phyloP scores from a whole-genome alignment of 2,113 vertebrate genomes.

The Morone saxatilis region DNA sequence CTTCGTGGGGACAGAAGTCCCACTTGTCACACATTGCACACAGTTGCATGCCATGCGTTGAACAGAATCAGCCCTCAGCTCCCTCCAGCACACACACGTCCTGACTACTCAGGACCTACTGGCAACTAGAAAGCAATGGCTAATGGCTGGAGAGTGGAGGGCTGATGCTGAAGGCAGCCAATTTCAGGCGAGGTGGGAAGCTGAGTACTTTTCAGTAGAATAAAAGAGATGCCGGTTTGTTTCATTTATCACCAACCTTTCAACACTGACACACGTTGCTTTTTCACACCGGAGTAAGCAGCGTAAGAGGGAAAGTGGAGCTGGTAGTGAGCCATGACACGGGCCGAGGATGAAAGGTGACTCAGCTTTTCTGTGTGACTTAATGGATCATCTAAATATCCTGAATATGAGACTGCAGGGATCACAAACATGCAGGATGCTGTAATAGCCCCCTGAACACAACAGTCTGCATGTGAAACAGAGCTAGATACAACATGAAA shows the following conservation, averaged over 20 bases:
- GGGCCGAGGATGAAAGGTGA: slow-evolving; percentile 32
- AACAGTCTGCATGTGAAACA: slow-evolving; percentile 25
- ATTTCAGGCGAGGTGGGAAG: slow-evolving; percentile 49
- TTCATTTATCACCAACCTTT: slow-evolving; percentile 54
- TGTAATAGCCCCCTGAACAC: slow-evolving; percentile 18
- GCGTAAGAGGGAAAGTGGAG: slow-evolving; percentile 16
- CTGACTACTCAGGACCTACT: not conserved
- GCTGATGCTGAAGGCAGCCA: slow-evolving; percentile 29
- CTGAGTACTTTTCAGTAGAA: slow-evolving; percentile 35
- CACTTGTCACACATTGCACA: slow-evolving; percentile 17
- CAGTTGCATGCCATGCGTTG: slow-evolving; percentile 25
- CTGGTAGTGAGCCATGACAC: slow-evolving; percentile 20
- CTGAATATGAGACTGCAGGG: slow-evolving; percentile 13
- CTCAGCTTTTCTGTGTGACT: slow-evolving; percentile 1
- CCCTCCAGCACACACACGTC: not conserved
- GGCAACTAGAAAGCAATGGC: slow-evolving; percentile 21
- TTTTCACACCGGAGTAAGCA: slow-evolving; percentile 38
- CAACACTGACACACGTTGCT: slow-evolving; percentile 28
- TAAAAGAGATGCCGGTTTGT: slow-evolving; percentile 52
- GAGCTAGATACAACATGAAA: slow-evolving; percentile 17
- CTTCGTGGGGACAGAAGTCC: slow-evolving; percentile 1
- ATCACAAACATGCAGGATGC: slow-evolving; percentile 11
- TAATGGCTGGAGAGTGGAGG: slow-evolving; percentile 47
- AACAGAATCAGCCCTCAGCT: slow-evolving; percentile 8
- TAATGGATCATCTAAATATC: slow-evolving; percentile 21